These are phyloP conservation scores for Ctena decussata DNA, from an alignment of 2,888 invertebrate species.

Conservation along the genomic window DNA sequence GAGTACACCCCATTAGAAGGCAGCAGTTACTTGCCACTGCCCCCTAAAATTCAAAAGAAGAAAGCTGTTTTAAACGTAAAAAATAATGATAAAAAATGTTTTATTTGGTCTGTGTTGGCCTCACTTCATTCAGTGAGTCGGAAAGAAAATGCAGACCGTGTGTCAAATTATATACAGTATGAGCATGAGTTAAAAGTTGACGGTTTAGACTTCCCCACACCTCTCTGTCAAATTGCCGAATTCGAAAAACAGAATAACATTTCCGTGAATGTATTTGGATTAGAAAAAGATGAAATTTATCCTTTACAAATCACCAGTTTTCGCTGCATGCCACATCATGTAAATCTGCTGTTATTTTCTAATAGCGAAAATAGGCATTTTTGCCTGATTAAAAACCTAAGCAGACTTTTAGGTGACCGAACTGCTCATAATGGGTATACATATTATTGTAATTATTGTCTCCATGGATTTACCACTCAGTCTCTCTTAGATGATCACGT, in stretches of 20 bases:
- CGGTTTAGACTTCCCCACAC: slow-evolving; percentile 14
- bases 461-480: too few relatives aligned
- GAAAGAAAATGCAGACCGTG: too few relatives aligned
- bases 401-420: too few relatives aligned
- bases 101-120: slow-evolving; percentile 51
- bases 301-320: not conserved
- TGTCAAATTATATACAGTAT: too few relatives aligned
- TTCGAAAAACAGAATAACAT: slow-evolving; percentile 13
- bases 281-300: slow-evolving; percentile 8
- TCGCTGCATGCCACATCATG: not conserved
- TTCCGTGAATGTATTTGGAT: slow-evolving; percentile 22
- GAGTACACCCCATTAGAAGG: too few relatives aligned
- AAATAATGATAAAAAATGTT: slow-evolving; percentile 51
- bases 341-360: slow-evolving; percentile 27
- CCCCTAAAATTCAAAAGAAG: slow-evolving; percentile 24
- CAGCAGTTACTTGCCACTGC: slow-evolving; percentile 46
- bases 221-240: slow-evolving; percentile 5
- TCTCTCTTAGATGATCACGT: too few relatives aligned
- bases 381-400: too few relatives aligned
- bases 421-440: too few relatives aligned
- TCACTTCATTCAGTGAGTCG: slow-evolving; percentile 31
- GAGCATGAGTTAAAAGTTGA: too few relatives aligned
- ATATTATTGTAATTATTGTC: too few relatives aligned
- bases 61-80: slow-evolving; percentile 55
- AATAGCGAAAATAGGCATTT: too few relatives aligned